A percentile compares a stretch with the other conserved stretches of the same genome.
phyloP scores from a whole-genome alignment of 2,797 vertebrate species.

The Pangasius mekongensis region DNA sequence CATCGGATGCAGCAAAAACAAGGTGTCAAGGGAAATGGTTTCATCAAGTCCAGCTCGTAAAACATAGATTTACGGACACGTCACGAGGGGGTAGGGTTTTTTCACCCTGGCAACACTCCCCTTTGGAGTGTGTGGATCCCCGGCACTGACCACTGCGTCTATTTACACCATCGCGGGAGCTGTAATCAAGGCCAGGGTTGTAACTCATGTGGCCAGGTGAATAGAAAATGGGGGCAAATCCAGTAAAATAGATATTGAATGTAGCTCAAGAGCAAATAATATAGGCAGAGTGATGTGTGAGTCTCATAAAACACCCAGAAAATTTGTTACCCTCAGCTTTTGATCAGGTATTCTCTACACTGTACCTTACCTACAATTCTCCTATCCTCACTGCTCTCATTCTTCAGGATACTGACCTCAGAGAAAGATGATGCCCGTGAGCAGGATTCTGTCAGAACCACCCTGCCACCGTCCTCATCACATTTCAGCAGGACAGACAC shows the following conservation, averaged over 20 bases:
- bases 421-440: slow-evolving; percentile 27
- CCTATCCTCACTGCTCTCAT: not conserved
- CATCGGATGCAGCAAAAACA: slow-evolving; percentile 69
- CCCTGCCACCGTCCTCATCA: slow-evolving; percentile 36
- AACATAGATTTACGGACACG: slow-evolving; percentile 62
- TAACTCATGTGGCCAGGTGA: slow-evolving; percentile 64
- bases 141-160: slow-evolving; percentile 51
- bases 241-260: slow-evolving; percentile 62
- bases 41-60: slow-evolving; percentile 78
- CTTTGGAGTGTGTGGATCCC: slow-evolving; percentile 37
- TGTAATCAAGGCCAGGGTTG: slow-evolving; percentile 63
- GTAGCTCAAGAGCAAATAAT: slow-evolving; percentile 62
- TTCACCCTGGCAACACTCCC: slow-evolving; percentile 40
- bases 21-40: slow-evolving; percentile 75
- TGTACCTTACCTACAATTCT: not conserved
- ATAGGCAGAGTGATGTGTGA: slow-evolving; percentile 59
- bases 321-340: slow-evolving; percentile 56
- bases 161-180: slow-evolving; percentile 48
- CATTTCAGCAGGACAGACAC: slow-evolving; percentile 44
- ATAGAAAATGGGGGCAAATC: slow-evolving; percentile 61
- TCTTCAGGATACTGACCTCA: slow-evolving; percentile 10
- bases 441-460: slow-evolving; percentile 31
- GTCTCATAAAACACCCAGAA: slow-evolving; percentile 61
- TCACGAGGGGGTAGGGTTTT: slow-evolving; percentile 24
- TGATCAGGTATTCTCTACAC: not conserved